Percentiles rank a stretch among this genome's conserved stretches.
These are phyloP conservation scores for Drepanosiphum platanoidis DNA, from an alignment of 2,888 invertebrate species.

Conservation along the genomic window DNA sequence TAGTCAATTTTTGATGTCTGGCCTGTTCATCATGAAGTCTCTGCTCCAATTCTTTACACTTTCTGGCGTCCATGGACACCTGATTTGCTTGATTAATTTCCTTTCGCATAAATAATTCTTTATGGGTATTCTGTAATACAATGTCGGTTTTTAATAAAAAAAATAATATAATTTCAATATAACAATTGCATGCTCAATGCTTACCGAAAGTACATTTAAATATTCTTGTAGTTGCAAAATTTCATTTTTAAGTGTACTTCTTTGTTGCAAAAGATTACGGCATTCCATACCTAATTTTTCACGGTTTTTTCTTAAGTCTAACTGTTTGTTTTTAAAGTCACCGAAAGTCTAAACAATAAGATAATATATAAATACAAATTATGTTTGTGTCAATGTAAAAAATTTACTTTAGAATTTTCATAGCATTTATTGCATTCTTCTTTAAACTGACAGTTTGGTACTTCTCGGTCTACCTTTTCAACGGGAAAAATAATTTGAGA, in stretches of 20 bases:
- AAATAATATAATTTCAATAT: not conserved
- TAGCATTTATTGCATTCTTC: constrained; percentile 19
- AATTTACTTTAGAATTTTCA: constrained; percentile 32
- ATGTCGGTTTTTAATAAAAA: not conserved
- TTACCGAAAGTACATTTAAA: constrained; percentile 39
- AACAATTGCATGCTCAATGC: not conserved
- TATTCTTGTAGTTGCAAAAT: constrained; percentile 43
- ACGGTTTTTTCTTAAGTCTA: constrained; percentile 40
- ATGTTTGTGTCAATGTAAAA: not conserved
- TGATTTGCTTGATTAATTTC: constrained; percentile 39
- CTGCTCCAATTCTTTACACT: constrained; percentile 46
- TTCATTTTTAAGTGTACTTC: constrained; percentile 50
- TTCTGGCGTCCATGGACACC: constrained; percentile 15
- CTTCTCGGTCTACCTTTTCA: constrained; percentile 43
- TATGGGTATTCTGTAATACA: constrained; percentile 33
- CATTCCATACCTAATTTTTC: constrained; percentile 43
- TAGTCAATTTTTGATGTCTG: constrained; percentile 53
- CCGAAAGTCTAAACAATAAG: not conserved
- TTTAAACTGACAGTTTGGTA: constrained; percentile 19
- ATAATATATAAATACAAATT: not conserved
- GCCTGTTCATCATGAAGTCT: constrained; percentile 34
- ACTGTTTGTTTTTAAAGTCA: constrained; percentile 21
- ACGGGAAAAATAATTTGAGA: not conserved
- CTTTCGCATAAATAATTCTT: constrained; percentile 35
- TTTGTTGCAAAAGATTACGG: constrained; percentile 40